Percentiles rank a stretch among this genome's conserved stretches.
These are phyloP conservation scores for Scatophagus argus DNA, from an alignment of 2,113 vertebrate genomes.

Conservation along the genomic window DNA sequence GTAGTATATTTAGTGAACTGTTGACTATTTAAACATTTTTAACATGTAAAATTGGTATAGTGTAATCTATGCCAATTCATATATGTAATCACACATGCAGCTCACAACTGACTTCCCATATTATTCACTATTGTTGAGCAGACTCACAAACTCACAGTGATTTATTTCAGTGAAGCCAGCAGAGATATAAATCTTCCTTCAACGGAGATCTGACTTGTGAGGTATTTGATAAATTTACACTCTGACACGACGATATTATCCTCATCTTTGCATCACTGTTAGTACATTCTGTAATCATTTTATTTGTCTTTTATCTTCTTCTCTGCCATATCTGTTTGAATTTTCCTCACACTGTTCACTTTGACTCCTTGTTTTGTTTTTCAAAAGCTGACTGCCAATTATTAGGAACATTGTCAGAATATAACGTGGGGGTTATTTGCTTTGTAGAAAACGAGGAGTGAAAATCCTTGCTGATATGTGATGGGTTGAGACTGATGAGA, in stretches of 20 bases:
- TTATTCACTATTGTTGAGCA: not conserved
- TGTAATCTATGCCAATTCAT: no score
- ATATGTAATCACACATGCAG: not conserved
- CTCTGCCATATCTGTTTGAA: conserved; percentile 38
- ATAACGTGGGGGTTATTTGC: conserved; percentile 13
- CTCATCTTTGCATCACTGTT: conserved; percentile 46
- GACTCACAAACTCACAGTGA: not conserved
- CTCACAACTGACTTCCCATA: no score
- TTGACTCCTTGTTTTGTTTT: conserved; percentile 39
- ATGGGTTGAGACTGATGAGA: conserved; percentile 14
- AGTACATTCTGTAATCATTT: conserved; percentile 39
- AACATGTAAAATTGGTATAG: not conserved
- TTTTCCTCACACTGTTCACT: conserved; percentile 52
- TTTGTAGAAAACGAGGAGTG: conserved; percentile 38
- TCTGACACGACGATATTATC: conserved; percentile 32
- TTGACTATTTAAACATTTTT: not conserved
- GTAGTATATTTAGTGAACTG: no score
- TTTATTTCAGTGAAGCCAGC: not conserved
- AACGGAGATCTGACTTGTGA: conserved; percentile 30
- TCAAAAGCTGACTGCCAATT: conserved; percentile 49
- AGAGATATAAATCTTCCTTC: conserved; percentile 6
- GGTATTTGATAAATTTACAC: conserved; percentile 40
- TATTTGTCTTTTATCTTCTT: conserved; percentile 44
- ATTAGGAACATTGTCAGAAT: conserved; percentile 27
- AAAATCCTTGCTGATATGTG: conserved; percentile 8